phyloP scores from a whole-genome alignment of 2,113 vertebrate genomes.

The Lamprologus sp. region DNA sequence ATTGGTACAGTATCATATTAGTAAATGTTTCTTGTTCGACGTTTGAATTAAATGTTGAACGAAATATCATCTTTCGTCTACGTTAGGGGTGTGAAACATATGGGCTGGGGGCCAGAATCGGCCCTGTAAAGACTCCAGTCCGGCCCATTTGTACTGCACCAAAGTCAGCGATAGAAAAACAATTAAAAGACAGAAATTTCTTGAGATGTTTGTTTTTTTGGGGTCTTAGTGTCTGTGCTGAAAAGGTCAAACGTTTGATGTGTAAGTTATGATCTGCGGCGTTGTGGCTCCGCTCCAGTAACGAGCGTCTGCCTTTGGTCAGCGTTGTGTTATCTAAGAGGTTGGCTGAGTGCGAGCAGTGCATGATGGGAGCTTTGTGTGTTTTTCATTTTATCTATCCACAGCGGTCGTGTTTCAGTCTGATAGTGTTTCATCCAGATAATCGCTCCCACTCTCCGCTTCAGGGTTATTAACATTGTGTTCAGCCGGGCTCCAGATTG shows the following conservation, averaged over 20 bases:
- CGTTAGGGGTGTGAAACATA: not conserved
- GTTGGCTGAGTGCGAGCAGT: not conserved
- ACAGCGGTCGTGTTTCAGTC: not conserved
- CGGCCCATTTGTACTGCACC: not conserved
- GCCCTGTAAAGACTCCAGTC: not conserved
- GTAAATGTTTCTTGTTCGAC: not conserved
- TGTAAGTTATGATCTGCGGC: not conserved
- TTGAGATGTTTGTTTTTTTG: not conserved
- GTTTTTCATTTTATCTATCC: not conserved
- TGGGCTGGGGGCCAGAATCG: accelerated
- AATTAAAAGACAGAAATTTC: not conserved
- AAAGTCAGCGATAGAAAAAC: not conserved
- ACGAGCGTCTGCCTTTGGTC: not conserved
- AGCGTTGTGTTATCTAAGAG: not conserved
- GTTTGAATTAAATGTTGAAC: not conserved
- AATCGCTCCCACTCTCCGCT: not conserved
- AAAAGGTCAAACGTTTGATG: not conserved
- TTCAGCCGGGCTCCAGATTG: not conserved
- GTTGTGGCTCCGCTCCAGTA: not conserved
- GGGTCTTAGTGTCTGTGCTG: not conserved
- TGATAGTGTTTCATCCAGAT: constrained; percentile 16
- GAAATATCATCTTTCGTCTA: not conserved
- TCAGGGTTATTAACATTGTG: not conserved
- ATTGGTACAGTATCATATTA: accelerated
- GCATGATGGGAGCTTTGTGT: not conserved